Percentiles rank a stretch among this genome's conserved stretches.
These are phyloP conservation scores for Podarcis raffonei DNA, from an alignment of 2,113 vertebrate genomes.

Conservation along the genomic window DNA sequence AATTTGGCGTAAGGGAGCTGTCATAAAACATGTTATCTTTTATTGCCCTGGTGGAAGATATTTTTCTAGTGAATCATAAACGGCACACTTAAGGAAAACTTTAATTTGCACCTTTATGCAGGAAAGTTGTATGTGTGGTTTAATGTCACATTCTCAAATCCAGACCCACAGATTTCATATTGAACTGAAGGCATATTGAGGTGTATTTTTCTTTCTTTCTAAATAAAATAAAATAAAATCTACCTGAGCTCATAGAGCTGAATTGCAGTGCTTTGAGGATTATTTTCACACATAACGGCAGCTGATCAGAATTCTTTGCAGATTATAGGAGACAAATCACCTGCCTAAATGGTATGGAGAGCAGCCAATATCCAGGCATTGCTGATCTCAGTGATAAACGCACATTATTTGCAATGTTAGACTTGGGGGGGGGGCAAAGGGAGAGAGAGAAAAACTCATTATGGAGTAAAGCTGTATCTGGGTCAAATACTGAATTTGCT, in stretches of 20 bases:
- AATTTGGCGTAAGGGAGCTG: constrained; percentile 62
- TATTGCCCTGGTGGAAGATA: constrained; percentile 64
- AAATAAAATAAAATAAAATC: not conserved
- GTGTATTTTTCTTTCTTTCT: not conserved
- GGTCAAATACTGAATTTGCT: not conserved
- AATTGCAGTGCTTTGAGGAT: not conserved
- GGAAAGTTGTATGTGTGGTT: not conserved
- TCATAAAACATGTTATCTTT: constrained; percentile 66
- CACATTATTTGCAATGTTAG: not conserved
- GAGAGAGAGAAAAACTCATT: not conserved
- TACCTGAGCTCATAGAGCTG: not conserved
- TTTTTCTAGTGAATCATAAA: constrained; percentile 57
- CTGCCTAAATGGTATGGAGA: not conserved
- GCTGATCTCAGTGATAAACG: not conserved
- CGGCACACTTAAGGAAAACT: constrained; percentile 59
- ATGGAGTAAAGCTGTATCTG: not conserved
- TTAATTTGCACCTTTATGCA: constrained; percentile 32
- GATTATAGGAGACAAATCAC: not conserved
- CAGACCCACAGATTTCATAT: not conserved
- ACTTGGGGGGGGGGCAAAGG: too few species aligned
- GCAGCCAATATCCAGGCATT: not conserved
- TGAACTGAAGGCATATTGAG: not conserved
- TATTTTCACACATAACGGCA: not conserved
- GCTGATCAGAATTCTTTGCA: not conserved
- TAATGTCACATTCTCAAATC: not conserved